phyloP scores from a whole-genome alignment of 2,888 invertebrate species.

The Drosophila siamana region DNA sequence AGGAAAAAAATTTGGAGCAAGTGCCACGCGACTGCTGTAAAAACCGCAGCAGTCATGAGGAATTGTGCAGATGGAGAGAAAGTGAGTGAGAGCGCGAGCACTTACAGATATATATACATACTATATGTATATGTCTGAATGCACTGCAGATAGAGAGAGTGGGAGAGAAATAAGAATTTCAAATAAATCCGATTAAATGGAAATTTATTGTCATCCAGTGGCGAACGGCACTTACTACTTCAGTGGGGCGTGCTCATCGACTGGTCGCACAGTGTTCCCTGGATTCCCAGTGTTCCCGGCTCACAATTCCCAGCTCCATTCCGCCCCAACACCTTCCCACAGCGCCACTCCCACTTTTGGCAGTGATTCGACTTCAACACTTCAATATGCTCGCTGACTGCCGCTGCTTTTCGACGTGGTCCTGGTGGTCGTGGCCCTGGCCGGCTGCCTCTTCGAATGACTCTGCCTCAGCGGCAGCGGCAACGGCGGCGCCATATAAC shows the following conservation, averaged over 20 bases:
- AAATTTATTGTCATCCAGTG: slow-evolving; percentile 82
- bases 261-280: slow-evolving; percentile 49
- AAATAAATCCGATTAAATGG: slow-evolving; percentile 84
- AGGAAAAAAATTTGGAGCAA: slow-evolving; percentile 58
- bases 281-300: slow-evolving; percentile 24
- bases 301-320: slow-evolving; percentile 23
- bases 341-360: slow-evolving; percentile 14
- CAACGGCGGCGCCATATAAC: slow-evolving; percentile 55
- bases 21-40: slow-evolving; percentile 65
- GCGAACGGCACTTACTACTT: slow-evolving; percentile 81
- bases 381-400: slow-evolving; percentile 75
- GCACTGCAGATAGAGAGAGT: background rate
- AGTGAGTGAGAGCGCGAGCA: slow-evolving; percentile 28
- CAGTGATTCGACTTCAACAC: slow-evolving; percentile 73
- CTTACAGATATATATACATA: slow-evolving; percentile 24
- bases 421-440: slow-evolving; percentile 10
- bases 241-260: slow-evolving; percentile 77
- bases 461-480: slow-evolving; percentile 6
- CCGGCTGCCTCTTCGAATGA: slow-evolving; percentile 7
- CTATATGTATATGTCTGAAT: slow-evolving; percentile 1
- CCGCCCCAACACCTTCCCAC: slow-evolving; percentile 15
- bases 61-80: slow-evolving; percentile 4
- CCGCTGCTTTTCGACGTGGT: slow-evolving; percentile 3
- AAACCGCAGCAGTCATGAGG: slow-evolving; percentile 59
- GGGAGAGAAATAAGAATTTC: slow-evolving; percentile 77